phyloP scores from a whole-genome alignment of 2,888 invertebrate genomes.

The Coelogynopora nodosa region DNA sequence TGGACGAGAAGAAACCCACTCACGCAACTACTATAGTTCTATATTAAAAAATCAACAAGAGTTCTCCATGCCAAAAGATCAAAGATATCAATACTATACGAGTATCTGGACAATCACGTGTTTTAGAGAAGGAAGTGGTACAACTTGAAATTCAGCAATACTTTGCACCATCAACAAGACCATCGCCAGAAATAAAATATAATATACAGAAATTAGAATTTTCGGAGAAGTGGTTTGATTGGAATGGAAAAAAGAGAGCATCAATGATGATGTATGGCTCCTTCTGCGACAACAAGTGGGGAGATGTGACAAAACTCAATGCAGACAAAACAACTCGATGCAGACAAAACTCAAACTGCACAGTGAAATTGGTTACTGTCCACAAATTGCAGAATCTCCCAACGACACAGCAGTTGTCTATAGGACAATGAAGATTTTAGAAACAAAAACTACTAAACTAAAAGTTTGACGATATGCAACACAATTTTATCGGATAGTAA shows the following conservation, averaged over 20 bases:
- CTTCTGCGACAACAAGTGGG: constrained; percentile 18
- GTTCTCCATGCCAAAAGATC: constrained; percentile 6
- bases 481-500: too few species aligned
- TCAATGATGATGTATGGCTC: neutral
- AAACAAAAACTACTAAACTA: neutral
- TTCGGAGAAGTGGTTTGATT: constrained; percentile 12
- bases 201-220: constrained; percentile 9
- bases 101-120: constrained; percentile 15
- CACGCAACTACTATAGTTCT: neutral
- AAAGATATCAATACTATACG: neutral
- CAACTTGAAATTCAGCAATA: constrained; percentile 2
- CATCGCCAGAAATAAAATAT: constrained; percentile 16
- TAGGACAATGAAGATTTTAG: constrained; percentile 27
- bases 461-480: too few species aligned
- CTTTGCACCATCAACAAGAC: constrained; percentile 19
- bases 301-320: constrained; percentile 22
- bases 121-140: constrained; percentile 12
- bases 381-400: neutral
- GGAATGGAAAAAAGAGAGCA: constrained; percentile 16
- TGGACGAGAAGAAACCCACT: neutral
- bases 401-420: constrained; percentile 23
- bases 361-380: neutral
- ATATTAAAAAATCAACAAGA: neutral
- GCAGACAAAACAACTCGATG: neutral
- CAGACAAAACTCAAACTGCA: neutral